phyloP scores from a whole-genome alignment of 2,888 invertebrate genomes.

The Strigamia maritima region DNA sequence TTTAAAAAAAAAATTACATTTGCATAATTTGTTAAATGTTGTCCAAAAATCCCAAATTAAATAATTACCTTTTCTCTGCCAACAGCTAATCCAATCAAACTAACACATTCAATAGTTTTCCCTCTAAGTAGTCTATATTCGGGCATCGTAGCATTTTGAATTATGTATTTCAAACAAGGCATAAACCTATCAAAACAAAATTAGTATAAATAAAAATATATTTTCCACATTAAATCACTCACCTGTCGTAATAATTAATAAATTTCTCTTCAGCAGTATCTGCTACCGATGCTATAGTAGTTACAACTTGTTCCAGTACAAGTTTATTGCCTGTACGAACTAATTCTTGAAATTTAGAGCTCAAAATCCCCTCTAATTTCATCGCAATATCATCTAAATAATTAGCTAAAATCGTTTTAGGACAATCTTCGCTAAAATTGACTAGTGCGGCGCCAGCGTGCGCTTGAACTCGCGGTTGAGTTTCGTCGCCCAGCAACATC shows the following conservation, averaged over 20 bases:
- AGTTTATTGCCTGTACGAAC: constrained; percentile 91
- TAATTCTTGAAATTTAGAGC: constrained; percentile 88
- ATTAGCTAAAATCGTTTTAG: constrained; percentile 83
- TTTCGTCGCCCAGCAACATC: constrained; percentile 81
- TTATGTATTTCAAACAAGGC: constrained; percentile 94
- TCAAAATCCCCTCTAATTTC: constrained; percentile 84
- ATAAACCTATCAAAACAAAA: constrained; percentile 61
- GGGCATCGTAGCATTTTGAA: constrained; percentile 83
- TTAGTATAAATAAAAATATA: background rate
- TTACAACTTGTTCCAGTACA: constrained; percentile 96
- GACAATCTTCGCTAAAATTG: constrained; percentile 99
- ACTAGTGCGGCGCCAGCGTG: constrained; percentile 91
- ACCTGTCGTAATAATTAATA: constrained; percentile 84
- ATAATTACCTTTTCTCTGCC: constrained; percentile 53
- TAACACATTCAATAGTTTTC: constrained; percentile 98
- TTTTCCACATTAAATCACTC: constrained; percentile 22
- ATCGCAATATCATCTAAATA: constrained; percentile 89
- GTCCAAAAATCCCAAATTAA: background rate
- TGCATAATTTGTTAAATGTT: background rate
- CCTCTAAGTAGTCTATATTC: constrained; percentile 89
- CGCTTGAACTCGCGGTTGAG: constrained; percentile 89
- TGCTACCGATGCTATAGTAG: constrained; percentile 96
- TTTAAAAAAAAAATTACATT: constrained; percentile 45
- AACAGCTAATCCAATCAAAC: constrained; percentile 78
- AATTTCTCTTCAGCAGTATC: constrained; percentile 98